phyloP scores from a whole-genome alignment of 2,797 vertebrate species.

The Graptemys geographica region DNA sequence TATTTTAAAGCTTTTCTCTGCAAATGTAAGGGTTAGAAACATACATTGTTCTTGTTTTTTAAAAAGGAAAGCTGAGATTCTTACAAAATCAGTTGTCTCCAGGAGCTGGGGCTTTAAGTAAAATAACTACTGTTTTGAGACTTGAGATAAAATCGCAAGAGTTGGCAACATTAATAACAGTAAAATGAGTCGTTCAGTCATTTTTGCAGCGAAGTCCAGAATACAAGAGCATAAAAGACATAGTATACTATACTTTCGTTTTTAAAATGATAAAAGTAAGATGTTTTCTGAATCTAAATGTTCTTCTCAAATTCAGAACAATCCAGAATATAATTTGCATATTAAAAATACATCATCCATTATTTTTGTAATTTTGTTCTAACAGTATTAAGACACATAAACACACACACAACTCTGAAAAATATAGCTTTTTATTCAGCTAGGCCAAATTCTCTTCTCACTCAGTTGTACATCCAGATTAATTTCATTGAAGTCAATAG shows the following conservation, averaged over 20 bases:
- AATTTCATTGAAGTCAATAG: background rate
- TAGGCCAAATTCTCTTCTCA: constrained; percentile 1
- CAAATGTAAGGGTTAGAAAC: no score
- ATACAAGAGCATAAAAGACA: no score
- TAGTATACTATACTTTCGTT: background rate
- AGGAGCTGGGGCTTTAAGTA: no score
- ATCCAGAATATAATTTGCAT: background rate
- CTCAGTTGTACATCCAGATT: constrained; percentile 17
- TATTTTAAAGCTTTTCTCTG: no score
- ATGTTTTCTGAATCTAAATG: background rate
- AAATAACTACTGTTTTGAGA: no score
- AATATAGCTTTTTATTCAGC: background rate
- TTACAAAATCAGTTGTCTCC: no score
- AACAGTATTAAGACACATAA: no score
- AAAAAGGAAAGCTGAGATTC: no score
- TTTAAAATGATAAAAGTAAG: background rate
- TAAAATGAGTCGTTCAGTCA: background rate
- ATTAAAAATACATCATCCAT: background rate
- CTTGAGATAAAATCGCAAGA: no score
- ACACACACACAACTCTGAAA: no score
- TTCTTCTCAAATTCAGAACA: background rate
- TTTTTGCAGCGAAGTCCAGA: background rate
- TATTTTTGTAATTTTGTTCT: background rate
- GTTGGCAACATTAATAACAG: no score
- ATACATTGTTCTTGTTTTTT: no score